phyloP scores from a whole-genome alignment of 2,797 vertebrate genomes.

The Leptatherina wallacei region DNA sequence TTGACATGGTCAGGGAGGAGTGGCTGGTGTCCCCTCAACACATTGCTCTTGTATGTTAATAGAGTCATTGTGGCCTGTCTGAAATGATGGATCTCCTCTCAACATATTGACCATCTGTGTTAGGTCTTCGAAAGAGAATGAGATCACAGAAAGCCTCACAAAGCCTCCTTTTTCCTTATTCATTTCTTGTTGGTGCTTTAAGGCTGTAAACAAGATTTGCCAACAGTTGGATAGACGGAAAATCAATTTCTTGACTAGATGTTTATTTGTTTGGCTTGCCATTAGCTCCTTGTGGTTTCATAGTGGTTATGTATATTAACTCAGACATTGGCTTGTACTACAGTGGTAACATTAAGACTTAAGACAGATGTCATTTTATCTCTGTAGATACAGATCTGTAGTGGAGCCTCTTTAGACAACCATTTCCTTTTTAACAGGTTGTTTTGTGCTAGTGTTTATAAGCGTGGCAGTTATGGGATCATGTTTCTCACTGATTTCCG shows the following conservation, averaged over 20 bases:
- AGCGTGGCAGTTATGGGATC: constrained; percentile 24
- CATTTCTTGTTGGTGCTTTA: not conserved
- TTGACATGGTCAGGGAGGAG: constrained; percentile 29
- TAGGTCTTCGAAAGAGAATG: constrained; percentile 40
- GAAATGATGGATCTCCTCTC: constrained; percentile 75
- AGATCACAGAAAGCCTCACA: constrained; percentile 36
- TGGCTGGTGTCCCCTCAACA: constrained; percentile 47
- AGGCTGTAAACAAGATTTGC: constrained; percentile 40
- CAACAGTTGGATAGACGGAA: constrained; percentile 40
- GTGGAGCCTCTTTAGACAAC: not conserved
- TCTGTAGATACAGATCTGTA: constrained; percentile 10
- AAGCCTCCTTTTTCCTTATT: not conserved
- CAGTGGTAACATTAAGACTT: constrained; percentile 4
- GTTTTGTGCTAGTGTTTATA: constrained; percentile 11
- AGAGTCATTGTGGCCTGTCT: constrained; percentile 64
- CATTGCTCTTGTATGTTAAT: constrained; percentile 68
- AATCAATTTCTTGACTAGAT: constrained; percentile 53
- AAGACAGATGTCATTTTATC: constrained; percentile 21
- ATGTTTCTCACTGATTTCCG: constrained; percentile 29
- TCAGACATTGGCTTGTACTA: constrained; percentile 42
- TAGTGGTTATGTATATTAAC: constrained; percentile 66
- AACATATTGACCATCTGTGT: constrained; percentile 64
- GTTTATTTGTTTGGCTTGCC: constrained; percentile 32
- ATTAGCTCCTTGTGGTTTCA: constrained; percentile 16
- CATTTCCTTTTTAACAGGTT: constrained; percentile 24